Evolutionary conservation across 2,113 vertebrate genomes (phyloP).

Genomic region (Sclerurus mexicanus): DNA sequence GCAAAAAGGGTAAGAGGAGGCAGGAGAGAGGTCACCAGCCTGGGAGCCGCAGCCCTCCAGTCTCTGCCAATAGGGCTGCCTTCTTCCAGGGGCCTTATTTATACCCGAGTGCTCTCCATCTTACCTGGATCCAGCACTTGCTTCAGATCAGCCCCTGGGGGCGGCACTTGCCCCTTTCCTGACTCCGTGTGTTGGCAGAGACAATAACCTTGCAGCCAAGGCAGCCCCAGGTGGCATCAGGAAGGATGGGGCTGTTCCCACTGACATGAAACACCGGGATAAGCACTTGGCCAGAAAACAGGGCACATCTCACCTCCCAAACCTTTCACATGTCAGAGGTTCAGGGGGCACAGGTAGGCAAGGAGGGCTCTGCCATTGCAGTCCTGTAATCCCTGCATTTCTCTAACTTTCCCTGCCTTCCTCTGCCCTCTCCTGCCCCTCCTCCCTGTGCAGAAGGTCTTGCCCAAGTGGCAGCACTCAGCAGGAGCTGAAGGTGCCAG

Average conservation of each 20-base stretch:
- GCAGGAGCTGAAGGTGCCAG: background rate
- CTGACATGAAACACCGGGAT: background rate
- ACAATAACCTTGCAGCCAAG: background rate
- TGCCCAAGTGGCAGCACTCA: rapidly evolving
- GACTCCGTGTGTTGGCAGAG: too few species aligned
- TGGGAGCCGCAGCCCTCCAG: background rate
- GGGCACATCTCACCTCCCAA: background rate
- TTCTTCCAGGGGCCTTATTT: background rate
- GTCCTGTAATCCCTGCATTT: background rate
- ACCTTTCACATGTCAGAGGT: rapidly evolving
- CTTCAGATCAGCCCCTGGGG: rapidly evolving
- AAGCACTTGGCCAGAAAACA: background rate
- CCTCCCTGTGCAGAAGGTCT: rapidly evolving
- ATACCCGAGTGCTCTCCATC: background rate
- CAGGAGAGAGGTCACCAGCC: background rate
- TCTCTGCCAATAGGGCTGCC: rapidly evolving
- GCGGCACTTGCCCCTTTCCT: background rate
- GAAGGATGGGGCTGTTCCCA: background rate
- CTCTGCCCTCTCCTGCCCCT: background rate
- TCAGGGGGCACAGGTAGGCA: background rate
- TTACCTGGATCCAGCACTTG: background rate
- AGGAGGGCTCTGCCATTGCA: background rate
- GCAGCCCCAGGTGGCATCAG: background rate
- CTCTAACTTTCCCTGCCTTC: background rate
- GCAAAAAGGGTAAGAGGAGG: slow-evolving; percentile 70